Evolutionary conservation across 2,113 vertebrate genomes (phyloP).

Genomic region (Gallinago media): DNA sequence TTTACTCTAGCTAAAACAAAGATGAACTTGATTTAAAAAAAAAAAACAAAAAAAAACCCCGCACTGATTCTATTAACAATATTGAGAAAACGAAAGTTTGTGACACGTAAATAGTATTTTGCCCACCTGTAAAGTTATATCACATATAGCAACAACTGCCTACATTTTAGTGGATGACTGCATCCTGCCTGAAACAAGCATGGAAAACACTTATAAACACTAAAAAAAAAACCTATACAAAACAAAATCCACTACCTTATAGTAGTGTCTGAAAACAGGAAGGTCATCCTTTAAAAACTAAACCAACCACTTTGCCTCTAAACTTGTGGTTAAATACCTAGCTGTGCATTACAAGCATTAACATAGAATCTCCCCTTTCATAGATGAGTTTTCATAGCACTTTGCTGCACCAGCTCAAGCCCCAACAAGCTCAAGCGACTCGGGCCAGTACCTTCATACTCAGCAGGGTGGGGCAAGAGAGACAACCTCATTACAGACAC

Average conservation of each 20-base stretch:
- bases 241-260: not conserved
- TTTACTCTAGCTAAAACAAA: not conserved
- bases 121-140: not conserved
- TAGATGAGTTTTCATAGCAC: not conserved
- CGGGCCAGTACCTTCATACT: not conserved
- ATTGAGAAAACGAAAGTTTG: not conserved
- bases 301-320: not conserved
- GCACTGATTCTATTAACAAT: not conserved
- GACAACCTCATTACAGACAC: not conserved
- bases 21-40: not conserved
- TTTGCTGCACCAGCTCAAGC: conserved; percentile 17
- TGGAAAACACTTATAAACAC: not conserved
- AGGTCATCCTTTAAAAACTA: not conserved
- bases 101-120: not conserved
- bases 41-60: not conserved
- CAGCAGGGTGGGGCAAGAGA: conserved; percentile 27
- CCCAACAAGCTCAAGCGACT: conserved; percentile 32
- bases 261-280: not conserved
- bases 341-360: not conserved
- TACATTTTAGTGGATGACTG: not conserved
- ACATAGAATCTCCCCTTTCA: not conserved
- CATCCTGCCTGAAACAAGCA: not conserved
- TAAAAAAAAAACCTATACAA: not conserved
- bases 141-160: not conserved
- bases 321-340: not conserved